Percentiles rank a stretch among this genome's conserved stretches.
These are phyloP conservation scores for Galaxias olidus DNA, from an alignment of 2,797 vertebrate species.

Conservation along the genomic window DNA sequence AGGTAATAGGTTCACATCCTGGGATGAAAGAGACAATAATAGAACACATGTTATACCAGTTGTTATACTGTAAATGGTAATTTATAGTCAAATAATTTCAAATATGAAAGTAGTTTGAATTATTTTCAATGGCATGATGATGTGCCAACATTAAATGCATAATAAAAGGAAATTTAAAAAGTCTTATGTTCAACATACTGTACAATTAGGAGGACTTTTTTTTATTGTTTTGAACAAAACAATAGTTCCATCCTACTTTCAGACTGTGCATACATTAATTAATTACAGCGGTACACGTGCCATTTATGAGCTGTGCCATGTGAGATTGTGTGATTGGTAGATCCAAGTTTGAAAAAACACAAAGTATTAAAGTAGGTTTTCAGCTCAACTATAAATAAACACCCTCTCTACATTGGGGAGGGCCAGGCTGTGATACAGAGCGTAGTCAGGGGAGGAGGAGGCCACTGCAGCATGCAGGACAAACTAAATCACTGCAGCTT, in stretches of 20 bases:
- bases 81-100: conserved; percentile 15
- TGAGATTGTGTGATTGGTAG: conserved; percentile 32
- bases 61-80: no score
- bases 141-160: no score
- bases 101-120: conserved; percentile 3
- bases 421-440: conserved; percentile 60
- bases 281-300: no score
- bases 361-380: conserved; percentile 80
- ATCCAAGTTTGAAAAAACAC: conserved; percentile 56
- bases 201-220: no score
- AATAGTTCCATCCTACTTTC: no score
- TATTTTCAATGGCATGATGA: conserved; percentile 7
- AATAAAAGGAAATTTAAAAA: no score
- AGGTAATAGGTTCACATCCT: conserved; percentile 90
- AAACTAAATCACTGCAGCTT: conserved; percentile 52
- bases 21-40: no score
- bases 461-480: conserved; percentile 60
- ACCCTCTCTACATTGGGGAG: conserved; percentile 59
- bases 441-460: conserved; percentile 46
- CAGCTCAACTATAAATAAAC: conserved; percentile 85
- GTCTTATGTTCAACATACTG: no score
- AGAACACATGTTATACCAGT: no score
- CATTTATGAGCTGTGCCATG: conserved; percentile 27
- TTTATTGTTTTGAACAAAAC: no score
- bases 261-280: no score